Percentiles rank a stretch among this genome's conserved stretches.
Conservation (phyloP, 2,888 invertebrate species). For the Panzeria rudis region DNA sequence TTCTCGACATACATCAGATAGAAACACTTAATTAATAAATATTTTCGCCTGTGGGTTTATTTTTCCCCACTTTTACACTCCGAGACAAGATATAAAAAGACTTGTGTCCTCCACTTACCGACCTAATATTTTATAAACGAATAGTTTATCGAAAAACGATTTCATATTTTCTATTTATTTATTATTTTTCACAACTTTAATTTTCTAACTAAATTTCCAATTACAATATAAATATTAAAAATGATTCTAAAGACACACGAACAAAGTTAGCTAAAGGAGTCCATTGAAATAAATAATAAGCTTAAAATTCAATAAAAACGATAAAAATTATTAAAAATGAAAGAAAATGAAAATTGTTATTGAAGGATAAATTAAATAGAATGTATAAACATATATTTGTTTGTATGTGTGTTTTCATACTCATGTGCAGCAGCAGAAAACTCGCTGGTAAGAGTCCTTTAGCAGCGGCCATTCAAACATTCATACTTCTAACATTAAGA, state of each 20-base stretch:
- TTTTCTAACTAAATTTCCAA: constrained; percentile 65
- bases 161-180: constrained; percentile 49
- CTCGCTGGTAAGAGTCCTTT: background rate
- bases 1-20: too few relatives aligned
- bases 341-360: constrained; percentile 61
- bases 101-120: constrained; percentile 4
- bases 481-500: constrained; percentile 3
- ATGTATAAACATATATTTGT: background rate
- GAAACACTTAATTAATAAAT: too few relatives aligned
- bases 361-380: constrained; percentile 62
- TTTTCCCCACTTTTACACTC: background rate
- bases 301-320: constrained; percentile 64
- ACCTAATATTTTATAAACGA: constrained; percentile 17
- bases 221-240: constrained; percentile 80
- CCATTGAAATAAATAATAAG: constrained; percentile 51
- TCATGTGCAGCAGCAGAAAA: background rate
- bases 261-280: constrained; percentile 14
- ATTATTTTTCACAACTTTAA: constrained; percentile 53
- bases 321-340: constrained; percentile 68
- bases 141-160: constrained; percentile 32
- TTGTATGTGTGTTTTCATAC: background rate
- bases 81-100: background rate
- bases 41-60: too few relatives aligned
- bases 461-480: constrained; percentile 13
- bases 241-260: constrained; percentile 70